Conservation (phyloP, 1,140 invertebrate species). For the Leptinotarsa undecemlineata region DNA sequence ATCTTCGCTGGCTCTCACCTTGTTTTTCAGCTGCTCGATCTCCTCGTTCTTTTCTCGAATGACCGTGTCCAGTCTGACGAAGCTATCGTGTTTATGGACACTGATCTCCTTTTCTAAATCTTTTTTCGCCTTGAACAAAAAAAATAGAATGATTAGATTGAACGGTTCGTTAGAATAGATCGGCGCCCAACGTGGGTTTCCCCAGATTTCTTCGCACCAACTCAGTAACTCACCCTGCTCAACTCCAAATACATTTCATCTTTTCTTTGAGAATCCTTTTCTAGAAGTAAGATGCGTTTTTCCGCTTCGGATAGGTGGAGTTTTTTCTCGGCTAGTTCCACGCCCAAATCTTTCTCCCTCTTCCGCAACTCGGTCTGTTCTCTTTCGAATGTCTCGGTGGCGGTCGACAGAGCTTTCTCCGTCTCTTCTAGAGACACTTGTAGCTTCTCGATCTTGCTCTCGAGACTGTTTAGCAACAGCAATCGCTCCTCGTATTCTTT, state of each 20-base stretch:
- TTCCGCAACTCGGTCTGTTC: constrained; percentile 61
- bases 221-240: constrained; percentile 47
- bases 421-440: constrained; percentile 60
- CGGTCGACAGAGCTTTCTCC: constrained; percentile 58
- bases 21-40: constrained; percentile 52
- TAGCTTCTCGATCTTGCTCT: constrained; percentile 60
- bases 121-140: constrained; percentile 55
- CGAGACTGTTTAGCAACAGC: constrained; percentile 58
- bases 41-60: constrained; percentile 58
- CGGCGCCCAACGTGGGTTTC: neutral
- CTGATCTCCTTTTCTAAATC: constrained; percentile 39
- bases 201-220: neutral
- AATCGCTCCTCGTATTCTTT: constrained; percentile 35
- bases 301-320: constrained; percentile 60
- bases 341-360: constrained; percentile 61
- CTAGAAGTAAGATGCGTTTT: constrained; percentile 62
- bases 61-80: constrained; percentile 46
- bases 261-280: constrained; percentile 62
- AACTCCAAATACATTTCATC: constrained; percentile 65
- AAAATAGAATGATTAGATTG: neutral
- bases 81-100: constrained; percentile 33
- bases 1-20: constrained; percentile 43
- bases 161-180: too few relatives aligned
- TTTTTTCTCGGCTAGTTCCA: constrained; percentile 62
- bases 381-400: constrained; percentile 62